Conservation (phyloP, 2,113 vertebrate species). For the Odocoileus virginianus region DNA sequence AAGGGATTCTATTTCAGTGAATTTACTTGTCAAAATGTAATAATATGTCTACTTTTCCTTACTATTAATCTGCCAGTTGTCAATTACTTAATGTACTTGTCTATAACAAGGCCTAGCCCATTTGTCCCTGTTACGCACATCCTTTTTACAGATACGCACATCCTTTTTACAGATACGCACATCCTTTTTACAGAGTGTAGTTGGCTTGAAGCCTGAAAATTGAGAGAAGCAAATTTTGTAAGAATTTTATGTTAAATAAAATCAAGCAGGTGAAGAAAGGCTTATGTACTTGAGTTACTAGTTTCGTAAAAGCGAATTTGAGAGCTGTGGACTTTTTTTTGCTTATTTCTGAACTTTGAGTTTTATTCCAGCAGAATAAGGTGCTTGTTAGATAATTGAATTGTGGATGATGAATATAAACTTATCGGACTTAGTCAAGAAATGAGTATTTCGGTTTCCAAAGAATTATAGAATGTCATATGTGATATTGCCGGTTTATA, state of each 20-base stretch:
- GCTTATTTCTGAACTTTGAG: background rate
- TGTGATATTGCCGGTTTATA: background rate
- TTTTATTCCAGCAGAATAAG: background rate
- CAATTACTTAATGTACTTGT: background rate
- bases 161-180: background rate
- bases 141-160: background rate
- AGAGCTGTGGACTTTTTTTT: background rate
- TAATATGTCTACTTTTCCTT: background rate
- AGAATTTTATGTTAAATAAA: constrained; percentile 3
- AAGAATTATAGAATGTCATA: background rate
- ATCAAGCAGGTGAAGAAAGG: background rate
- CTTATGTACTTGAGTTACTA: background rate
- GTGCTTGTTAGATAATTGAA: constrained; percentile 19
- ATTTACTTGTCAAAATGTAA: background rate
- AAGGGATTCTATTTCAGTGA: background rate
- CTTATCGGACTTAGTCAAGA: background rate
- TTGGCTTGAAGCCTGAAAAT: background rate
- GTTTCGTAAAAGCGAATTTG: background rate
- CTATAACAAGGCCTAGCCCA: background rate
- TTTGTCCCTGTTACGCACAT: background rate
- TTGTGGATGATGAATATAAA: background rate
- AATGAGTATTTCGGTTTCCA: background rate
- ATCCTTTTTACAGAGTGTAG: background rate
- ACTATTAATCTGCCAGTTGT: background rate
- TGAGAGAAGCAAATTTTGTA: background rate